Percentiles rank a stretch among this genome's conserved stretches.
phyloP scores from a whole-genome alignment of 1,140 invertebrate genomes.

The Bathynomus jamesi region DNA sequence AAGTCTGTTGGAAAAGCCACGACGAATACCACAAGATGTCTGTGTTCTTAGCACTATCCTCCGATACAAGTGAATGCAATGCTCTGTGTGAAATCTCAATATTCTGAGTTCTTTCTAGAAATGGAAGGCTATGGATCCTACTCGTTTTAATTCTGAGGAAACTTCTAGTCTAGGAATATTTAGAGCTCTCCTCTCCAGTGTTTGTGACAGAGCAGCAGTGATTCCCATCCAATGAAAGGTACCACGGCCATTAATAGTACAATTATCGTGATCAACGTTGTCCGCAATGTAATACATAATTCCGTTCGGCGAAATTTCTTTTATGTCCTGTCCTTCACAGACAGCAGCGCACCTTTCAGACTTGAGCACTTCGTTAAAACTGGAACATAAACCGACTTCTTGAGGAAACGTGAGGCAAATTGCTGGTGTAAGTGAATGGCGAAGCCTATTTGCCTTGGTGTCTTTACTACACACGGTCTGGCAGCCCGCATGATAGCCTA shows the following conservation, averaged over 20 bases:
- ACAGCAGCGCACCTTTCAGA: no score
- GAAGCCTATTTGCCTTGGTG: no score
- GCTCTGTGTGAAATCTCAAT: background rate
- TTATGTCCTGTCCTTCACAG: no score
- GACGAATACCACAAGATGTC: background rate
- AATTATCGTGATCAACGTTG: background rate
- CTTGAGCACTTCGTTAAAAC: background rate
- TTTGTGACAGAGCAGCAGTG: background rate
- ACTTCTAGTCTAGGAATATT: background rate
- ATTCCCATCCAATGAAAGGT: background rate
- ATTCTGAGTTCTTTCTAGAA: background rate
- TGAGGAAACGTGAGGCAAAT: no score
- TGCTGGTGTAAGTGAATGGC: no score
- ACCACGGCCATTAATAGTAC: background rate
- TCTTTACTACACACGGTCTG: no score
- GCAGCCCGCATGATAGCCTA: no score
- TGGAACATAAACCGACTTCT: background rate
- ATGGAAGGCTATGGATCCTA: background rate
- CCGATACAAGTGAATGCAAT: background rate
- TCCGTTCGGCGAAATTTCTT: no score
- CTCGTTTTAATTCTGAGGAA: slow-evolving; percentile 1
- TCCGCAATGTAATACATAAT: background rate
- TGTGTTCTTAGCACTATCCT: background rate
- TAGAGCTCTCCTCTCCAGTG: background rate
- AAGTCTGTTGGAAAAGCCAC: background rate